Evolutionary conservation across 2,113 vertebrate species (phyloP).

Genomic region (Sclerurus mexicanus): DNA sequence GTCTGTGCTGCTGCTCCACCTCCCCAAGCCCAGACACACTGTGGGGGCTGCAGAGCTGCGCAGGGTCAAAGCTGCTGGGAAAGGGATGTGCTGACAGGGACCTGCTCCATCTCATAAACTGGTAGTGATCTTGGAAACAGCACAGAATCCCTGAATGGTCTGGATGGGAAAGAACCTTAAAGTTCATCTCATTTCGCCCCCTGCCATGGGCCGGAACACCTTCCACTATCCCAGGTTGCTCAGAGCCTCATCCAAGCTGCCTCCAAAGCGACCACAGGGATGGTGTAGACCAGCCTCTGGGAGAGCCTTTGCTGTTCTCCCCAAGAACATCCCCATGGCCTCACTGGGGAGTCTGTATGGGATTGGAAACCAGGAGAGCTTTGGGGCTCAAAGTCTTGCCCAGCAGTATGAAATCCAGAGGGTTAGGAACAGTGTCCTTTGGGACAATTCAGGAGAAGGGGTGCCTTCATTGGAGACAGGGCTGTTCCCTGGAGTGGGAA

Average conservation of each 20-base stretch:
- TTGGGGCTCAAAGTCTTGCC: rapidly evolving
- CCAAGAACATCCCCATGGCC: rapidly evolving
- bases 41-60: background rate
- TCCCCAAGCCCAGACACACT: background rate
- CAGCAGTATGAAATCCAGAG: background rate
- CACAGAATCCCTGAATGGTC: rapidly evolving
- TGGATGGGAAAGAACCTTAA: too few relatives aligned
- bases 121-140: rapidly evolving
- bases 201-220: rapidly evolving
- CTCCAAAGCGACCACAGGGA: rapidly evolving
- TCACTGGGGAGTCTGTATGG: rapidly evolving
- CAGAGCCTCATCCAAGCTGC: background rate
- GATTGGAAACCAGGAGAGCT: background rate
- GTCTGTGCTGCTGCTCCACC: background rate
- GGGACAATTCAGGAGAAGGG: rapidly evolving
- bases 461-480: rapidly evolving
- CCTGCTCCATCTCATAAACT: rapidly evolving
- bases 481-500: rapidly evolving
- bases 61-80: rapidly evolving
- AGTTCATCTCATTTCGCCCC: too few relatives aligned
- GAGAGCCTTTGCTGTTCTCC: background rate
- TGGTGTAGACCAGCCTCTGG: rapidly evolving
- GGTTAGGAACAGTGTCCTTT: too few relatives aligned
- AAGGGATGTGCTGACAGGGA: rapidly evolving
- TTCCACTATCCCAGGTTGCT: too few relatives aligned